Evolutionary conservation across 2,888 invertebrate genomes (phyloP).

Genomic region (Chrysotoxum bicinctum): DNA sequence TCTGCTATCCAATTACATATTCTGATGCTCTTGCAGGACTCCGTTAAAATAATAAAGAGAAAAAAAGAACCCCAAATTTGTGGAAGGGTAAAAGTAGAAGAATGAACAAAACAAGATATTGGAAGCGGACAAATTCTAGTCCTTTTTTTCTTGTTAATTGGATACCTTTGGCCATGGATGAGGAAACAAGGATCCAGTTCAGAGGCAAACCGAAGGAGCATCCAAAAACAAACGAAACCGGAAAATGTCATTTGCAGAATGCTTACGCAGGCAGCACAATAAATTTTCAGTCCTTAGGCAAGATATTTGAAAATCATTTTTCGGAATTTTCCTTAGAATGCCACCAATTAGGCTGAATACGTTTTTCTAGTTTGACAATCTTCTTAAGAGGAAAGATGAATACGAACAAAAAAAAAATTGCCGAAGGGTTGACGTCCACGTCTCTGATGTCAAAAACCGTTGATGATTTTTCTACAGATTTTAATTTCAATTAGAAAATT

Average conservation of each 20-base stretch:
- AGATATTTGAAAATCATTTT: neutral
- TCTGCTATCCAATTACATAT: slow-evolving; percentile 71
- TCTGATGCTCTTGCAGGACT: slow-evolving; percentile 21
- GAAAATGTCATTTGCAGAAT: slow-evolving; percentile 70
- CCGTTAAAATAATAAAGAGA: neutral
- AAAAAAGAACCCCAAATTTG: neutral
- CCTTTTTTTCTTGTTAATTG: slow-evolving; percentile 53
- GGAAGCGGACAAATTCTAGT: slow-evolving; percentile 63
- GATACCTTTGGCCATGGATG: slow-evolving; percentile 55
- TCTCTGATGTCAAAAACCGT: neutral
- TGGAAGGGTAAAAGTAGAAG: slow-evolving; percentile 10
- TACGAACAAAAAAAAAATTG: neutral
- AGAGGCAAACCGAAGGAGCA: slow-evolving; percentile 13
- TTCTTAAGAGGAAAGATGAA: neutral
- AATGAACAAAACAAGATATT: slow-evolving; percentile 6
- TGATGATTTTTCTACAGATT: neutral
- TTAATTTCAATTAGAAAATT: neutral
- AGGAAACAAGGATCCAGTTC: slow-evolving; percentile 20
- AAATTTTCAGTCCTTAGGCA: slow-evolving; percentile 36
- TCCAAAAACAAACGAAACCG: slow-evolving; percentile 42
- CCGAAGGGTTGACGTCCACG: neutral
- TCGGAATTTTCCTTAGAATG: neutral
- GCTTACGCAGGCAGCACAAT: slow-evolving; percentile 68
- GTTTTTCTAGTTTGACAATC: neutral
- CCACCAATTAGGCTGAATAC: slow-evolving; percentile 18